A percentile compares a stretch with the other conserved stretches of the same genome.
Conservation (phyloP, 2,113 vertebrate genomes). For the Ammodramus savannarum region DNA sequence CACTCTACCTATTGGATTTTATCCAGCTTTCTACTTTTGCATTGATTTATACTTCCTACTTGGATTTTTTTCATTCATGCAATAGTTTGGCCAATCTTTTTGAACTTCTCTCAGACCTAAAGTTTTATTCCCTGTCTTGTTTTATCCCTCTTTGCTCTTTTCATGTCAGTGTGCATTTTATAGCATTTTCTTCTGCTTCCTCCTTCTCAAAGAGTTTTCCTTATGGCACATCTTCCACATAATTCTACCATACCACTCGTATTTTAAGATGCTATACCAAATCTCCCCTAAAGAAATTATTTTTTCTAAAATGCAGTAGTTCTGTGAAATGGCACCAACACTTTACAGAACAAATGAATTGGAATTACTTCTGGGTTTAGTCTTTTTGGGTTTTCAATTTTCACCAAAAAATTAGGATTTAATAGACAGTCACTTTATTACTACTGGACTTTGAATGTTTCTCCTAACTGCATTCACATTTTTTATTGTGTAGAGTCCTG, state of each 20-base stretch:
- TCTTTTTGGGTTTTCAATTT: background rate
- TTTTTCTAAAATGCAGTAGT: background rate
- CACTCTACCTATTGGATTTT: background rate
- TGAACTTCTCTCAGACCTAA: background rate
- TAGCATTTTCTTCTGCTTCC: background rate
- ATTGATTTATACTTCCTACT: background rate
- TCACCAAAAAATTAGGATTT: background rate
- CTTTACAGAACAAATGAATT: background rate
- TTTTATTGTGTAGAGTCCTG: background rate
- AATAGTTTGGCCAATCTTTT: background rate
- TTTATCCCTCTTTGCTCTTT: background rate
- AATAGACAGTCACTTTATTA: background rate
- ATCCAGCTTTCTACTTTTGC: background rate
- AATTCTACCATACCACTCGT: background rate
- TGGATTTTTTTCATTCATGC: background rate
- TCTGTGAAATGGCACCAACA: background rate
- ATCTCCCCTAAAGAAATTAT: background rate
- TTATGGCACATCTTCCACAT: background rate
- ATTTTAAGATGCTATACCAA: background rate
- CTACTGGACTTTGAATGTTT: background rate
- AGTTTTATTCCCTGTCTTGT: background rate
- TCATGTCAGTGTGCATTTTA: background rate
- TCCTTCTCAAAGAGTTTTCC: background rate
- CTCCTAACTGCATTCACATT: background rate
- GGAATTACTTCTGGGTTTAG: background rate